Conservation (phyloP, 2,113 vertebrate species). For the Smithornis capensis region DNA sequence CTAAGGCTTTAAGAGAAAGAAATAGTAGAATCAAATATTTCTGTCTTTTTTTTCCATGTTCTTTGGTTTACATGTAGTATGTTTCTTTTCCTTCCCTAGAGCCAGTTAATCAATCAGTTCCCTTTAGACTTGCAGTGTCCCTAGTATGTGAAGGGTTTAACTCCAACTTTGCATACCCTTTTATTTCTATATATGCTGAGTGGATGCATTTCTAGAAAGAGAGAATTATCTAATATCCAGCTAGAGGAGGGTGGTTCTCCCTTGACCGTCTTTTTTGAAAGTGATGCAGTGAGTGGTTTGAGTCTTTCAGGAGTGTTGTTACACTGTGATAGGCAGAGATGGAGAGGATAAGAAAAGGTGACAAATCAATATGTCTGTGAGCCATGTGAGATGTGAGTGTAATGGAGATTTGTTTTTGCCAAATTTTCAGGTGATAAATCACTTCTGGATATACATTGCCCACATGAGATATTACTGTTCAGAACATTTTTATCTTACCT, state of each 20-base stretch:
- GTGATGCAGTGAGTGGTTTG: background rate
- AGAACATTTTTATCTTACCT: constrained; percentile 81
- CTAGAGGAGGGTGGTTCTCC: background rate
- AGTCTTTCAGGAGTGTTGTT: background rate
- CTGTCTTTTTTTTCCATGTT: background rate
- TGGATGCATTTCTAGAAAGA: background rate
- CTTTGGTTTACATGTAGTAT: background rate
- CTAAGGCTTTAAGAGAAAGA: background rate
- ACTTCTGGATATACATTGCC: constrained; percentile 74
- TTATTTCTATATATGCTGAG: background rate
- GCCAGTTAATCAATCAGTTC: background rate
- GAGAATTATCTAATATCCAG: background rate
- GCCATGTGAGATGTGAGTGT: background rate
- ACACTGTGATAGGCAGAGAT: background rate
- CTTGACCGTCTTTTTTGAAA: background rate
- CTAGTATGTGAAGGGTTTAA: background rate
- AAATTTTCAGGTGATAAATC: constrained; percentile 42
- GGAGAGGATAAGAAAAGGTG: background rate
- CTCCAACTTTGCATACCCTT: background rate
- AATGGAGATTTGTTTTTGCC: background rate
- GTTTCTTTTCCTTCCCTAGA: background rate
- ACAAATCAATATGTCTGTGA: background rate
- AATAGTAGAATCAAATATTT: background rate
- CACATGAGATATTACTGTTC: constrained; percentile 75
- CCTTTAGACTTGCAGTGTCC: background rate